Base-by-base conservation (phyloP, 1,140 invertebrate genomes). In the Drosophila pseudoobscura region DNA sequence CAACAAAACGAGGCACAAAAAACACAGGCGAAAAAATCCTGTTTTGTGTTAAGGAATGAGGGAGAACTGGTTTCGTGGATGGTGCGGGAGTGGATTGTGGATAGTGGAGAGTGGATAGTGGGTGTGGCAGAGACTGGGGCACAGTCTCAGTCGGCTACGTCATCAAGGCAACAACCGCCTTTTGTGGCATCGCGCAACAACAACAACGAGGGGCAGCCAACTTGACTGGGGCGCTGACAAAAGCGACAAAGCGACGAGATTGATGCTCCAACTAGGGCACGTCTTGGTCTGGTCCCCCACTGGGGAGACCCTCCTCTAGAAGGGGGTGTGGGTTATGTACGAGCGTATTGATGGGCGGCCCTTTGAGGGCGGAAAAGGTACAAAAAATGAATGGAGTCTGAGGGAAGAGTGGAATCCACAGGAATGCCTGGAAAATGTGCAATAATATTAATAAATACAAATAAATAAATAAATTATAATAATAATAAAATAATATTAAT, bases 191-290 rank as follows among this genome's bases (percentile, higher is more conserved):
- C 20, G 24, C 47, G 29, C 29, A 31, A 75, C 73, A 45, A 53
- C 80, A 66, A 85, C 80, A 85, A 87, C 83, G 77, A 66, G 60
- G 62, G 35, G 35, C 35, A 68, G 75, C 59, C 79, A 78, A 79
- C 69, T 85, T 88, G 80, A 87, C 78, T 78, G 59, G 5, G 66
- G 61, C 78, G 83, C 70, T 88, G 83, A 88, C 83, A 82, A 88
- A 80, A 39, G 35, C 11, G 35, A 39, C 35, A 39, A 39, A 13
- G 35, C 35, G 11, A 59, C 69, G 65, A 78, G 82, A 85, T 85
- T 85, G 80, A 85, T 85, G 80, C 64, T 13, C 74, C 71, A 75
- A 58, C 70, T 75, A 58, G 71, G 72, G 73, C 73, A 75, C 49
- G 71, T 57, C 72, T 57, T 68, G 66, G 66, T 68, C 47, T 64